A percentile compares a stretch with the other conserved stretches of the same genome.
These are phyloP conservation scores for Smutsia gigantea DNA, from an alignment of 2,797 vertebrate genomes.

Conservation along the genomic window DNA sequence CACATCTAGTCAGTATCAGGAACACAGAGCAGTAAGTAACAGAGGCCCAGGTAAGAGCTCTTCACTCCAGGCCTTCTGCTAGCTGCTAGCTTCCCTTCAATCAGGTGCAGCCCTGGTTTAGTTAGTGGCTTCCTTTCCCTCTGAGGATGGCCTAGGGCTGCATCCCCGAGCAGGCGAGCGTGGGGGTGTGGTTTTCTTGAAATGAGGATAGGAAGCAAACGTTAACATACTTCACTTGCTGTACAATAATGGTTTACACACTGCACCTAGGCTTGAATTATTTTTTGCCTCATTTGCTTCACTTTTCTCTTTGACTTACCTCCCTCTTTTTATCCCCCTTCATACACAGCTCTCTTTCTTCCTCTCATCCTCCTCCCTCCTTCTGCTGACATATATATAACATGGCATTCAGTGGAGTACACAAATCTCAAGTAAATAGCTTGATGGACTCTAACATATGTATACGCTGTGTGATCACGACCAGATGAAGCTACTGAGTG, in stretches of 20 bases:
- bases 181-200: background rate
- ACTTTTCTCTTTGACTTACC: background rate
- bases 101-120: background rate
- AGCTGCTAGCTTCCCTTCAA: background rate
- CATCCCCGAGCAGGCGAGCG: background rate
- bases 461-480: background rate
- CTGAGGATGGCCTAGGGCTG: background rate
- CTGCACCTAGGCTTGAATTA: background rate
- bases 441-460: background rate
- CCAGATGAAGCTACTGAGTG: background rate
- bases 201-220: background rate
- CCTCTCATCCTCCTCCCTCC: background rate
- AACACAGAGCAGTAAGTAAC: background rate
- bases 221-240: background rate
- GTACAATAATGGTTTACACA: background rate
- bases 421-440: background rate
- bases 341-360: background rate
- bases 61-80: background rate
- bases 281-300: background rate
- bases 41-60: background rate
- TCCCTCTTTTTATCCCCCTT: background rate
- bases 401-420: background rate
- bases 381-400: background rate
- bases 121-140: background rate
- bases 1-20: background rate